phyloP scores from a whole-genome alignment of 2,797 vertebrate genomes.

The Rhynchonycteris naso region DNA sequence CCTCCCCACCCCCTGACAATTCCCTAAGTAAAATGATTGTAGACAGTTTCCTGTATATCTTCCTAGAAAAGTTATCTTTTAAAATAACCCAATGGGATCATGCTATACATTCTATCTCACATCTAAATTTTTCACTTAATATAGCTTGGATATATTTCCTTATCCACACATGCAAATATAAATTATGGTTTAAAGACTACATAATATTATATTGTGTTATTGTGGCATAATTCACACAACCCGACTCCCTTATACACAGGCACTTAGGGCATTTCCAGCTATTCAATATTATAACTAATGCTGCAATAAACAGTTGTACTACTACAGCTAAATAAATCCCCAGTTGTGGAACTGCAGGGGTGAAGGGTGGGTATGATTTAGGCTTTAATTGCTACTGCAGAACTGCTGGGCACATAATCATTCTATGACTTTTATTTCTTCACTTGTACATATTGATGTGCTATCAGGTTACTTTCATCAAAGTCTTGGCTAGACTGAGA shows the following conservation, averaged over 20 bases:
- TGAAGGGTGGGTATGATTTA: neutral
- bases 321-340: neutral
- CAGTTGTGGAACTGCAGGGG: neutral
- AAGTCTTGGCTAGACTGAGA: slow-evolving; percentile 28
- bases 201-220: neutral
- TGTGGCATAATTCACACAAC: neutral
- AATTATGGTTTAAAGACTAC: neutral
- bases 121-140: neutral
- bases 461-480: neutral
- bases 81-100: neutral
- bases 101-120: neutral
- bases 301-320: neutral
- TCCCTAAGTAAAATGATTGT: neutral
- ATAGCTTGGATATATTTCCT: neutral
- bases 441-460: slow-evolving; percentile 3
- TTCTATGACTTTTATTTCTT: slow-evolving; percentile 54
- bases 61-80: neutral
- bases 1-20: neutral
- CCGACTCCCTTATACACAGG: neutral
- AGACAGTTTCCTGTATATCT: neutral
- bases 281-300: slow-evolving; percentile 33
- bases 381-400: neutral
- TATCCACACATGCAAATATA: neutral
- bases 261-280: neutral
- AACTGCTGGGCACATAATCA: neutral